phyloP scores from a whole-genome alignment of 2,113 vertebrate genomes.

The Corythoichthys intestinalis region DNA sequence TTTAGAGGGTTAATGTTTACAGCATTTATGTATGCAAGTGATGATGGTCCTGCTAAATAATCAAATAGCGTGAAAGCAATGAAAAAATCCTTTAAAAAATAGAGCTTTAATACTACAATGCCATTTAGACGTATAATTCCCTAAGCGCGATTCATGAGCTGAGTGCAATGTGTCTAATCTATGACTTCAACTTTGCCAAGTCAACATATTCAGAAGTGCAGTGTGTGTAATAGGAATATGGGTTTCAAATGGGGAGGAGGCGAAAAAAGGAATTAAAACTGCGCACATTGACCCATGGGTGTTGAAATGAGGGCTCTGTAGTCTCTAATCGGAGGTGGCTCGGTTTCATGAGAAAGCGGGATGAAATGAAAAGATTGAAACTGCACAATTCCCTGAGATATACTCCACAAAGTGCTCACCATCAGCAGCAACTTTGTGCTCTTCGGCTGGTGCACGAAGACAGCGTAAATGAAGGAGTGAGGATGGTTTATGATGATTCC shows the following conservation, averaged over 20 bases:
- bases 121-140: not conserved
- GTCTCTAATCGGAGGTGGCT: conserved; percentile 33
- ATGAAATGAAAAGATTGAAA: conserved; percentile 56
- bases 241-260: conserved; percentile 19
- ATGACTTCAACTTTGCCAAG: conserved; percentile 28
- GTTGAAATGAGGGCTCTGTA: conserved; percentile 33
- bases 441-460: no score
- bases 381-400: conserved; percentile 36
- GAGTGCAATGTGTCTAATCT: conserved; percentile 8
- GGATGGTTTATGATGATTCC: not conserved
- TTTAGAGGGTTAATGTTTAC: no score
- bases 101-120: not conserved
- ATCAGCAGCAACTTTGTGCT: conserved; percentile 15
- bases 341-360: conserved; percentile 42
- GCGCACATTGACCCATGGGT: conserved; percentile 24
- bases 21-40: no score
- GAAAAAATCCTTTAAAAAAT: not conserved
- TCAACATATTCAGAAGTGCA: conserved; percentile 30
- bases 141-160: conserved; percentile 1
- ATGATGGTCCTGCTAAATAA: no score
- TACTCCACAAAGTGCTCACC: conserved; percentile 4
- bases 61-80: not conserved
- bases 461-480: no score
- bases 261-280: conserved; percentile 33
- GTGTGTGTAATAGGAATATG: conserved; percentile 34